Evolutionary conservation across 1,140 invertebrate genomes (phyloP), one percentile per base, ranked within the genome.

Genomic region (Heliconius himera): DNA sequence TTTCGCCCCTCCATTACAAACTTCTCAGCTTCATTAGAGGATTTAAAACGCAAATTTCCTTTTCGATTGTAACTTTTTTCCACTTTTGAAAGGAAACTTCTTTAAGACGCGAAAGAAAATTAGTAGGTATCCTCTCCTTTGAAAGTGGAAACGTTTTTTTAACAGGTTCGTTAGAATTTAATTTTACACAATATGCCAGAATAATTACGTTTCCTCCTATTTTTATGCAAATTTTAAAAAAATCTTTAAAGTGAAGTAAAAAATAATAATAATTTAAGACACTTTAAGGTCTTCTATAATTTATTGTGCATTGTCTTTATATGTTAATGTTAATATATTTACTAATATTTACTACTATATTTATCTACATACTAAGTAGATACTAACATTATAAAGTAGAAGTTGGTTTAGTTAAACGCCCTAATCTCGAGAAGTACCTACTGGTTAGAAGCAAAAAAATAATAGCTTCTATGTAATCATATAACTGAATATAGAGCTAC

Each of bases 51-150:
- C 93, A 94, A 94, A 94, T 94, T 94, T 92, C 91, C 91, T 92
- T 94, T 94, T 91, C 92, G 93, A 94, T 93, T 94, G 92, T 94
- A 94, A 94, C 93, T 94, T 94, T 94, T 94, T 94, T 94, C 89
- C 89, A 92, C 89, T 89, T 90, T 93, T 90, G 89, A 93, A 93
- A 93, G 90, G 88, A 91, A 94, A 89, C 89, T 93, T 93, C 90
- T 92, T 94, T 93, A 88, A 91, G 91, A 92, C 85, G 89, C 87
- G 87, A 90, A 91, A 93, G 91, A 89, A 93, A 94, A 94, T 94
- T 93, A 93, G 92, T n/a, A n/a, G n/a, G n/a, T 93, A 90, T 93
- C 91, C 90, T 92, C 89, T 87, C 89, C 91, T 94, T 93, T 94
- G 93, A 93, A 90, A 88, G 89, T 77, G 88, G 80, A 85, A 88